These are phyloP conservation scores for Ciconia maguari DNA, from an alignment of 2,113 vertebrate species.

Conservation along the genomic window DNA sequence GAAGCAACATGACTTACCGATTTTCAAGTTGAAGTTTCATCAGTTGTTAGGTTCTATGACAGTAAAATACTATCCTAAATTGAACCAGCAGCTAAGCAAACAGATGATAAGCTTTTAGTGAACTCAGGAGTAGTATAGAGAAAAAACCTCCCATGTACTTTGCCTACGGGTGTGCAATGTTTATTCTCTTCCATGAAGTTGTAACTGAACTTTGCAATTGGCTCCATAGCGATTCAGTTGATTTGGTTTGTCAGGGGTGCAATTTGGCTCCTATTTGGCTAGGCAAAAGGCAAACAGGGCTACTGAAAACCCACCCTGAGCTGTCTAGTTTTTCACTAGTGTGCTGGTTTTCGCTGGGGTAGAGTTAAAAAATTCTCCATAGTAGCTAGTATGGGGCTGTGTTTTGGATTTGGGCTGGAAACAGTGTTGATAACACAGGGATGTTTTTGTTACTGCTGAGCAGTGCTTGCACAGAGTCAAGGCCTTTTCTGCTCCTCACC, in stretches of 20 bases:
- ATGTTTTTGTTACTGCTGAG: no score
- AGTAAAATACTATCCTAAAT: constrained; percentile 61
- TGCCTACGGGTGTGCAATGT: background rate
- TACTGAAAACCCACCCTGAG: background rate
- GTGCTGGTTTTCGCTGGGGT: no score
- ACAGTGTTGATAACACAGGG: no score
- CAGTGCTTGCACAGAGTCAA: no score
- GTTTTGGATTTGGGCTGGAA: no score
- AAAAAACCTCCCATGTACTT: background rate
- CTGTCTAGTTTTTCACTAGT: background rate
- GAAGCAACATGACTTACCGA: background rate
- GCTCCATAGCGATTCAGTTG: background rate
- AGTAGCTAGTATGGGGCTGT: no score
- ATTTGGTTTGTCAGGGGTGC: background rate
- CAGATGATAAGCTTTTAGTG: constrained; percentile 40
- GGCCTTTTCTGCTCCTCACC: no score
- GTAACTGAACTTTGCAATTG: background rate
- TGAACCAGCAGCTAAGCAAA: constrained; percentile 42
- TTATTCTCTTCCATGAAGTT: constrained; percentile 6
- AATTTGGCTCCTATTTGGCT: background rate
- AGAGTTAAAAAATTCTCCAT: no score
- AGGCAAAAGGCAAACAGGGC: background rate
- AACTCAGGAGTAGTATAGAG: background rate
- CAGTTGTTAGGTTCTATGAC: background rate
- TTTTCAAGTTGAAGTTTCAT: constrained; percentile 53